Percentiles rank a stretch among this genome's conserved stretches.
Conservation (phyloP, 2,888 invertebrate species). For the Lobophora halterata region DNA sequence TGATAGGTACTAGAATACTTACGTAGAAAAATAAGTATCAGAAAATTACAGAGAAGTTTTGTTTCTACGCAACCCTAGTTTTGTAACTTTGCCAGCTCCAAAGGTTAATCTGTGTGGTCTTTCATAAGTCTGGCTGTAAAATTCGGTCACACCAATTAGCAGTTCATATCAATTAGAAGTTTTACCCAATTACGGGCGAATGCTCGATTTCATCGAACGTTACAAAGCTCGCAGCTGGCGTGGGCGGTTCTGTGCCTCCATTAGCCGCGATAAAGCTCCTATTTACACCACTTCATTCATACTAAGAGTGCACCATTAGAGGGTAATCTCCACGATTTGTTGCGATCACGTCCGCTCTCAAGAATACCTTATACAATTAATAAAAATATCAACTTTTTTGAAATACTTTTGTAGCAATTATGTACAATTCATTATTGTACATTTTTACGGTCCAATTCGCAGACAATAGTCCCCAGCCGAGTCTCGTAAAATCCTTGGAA, state of each 20-base stretch:
- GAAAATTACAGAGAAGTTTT: no score
- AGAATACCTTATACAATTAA: conserved; percentile 37
- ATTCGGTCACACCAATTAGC: conserved; percentile 14
- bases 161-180: conserved; percentile 16
- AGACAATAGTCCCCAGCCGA: conserved; percentile 34
- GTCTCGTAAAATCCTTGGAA: conserved; percentile 50
- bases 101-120: no score
- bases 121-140: no score
- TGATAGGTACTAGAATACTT: no score
- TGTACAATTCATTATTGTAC: no score
- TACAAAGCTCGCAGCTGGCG: conserved; percentile 28
- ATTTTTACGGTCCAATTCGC: conserved; percentile 38
- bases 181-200: conserved; percentile 18
- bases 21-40: no score
- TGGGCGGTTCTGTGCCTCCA: conserved; percentile 49
- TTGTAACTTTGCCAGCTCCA: no score
- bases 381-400: conserved; percentile 21
- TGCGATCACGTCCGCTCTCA: conserved; percentile 42
- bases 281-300: conserved; percentile 64
- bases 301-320: conserved; percentile 58
- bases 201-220: conserved; percentile 14
- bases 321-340: conserved; percentile 58
- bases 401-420: conserved; percentile 1
- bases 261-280: conserved; percentile 59
- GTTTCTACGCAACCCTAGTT: no score